Conservation (phyloP, 2,888 invertebrate genomes). For the Philereme vetulata region DNA sequence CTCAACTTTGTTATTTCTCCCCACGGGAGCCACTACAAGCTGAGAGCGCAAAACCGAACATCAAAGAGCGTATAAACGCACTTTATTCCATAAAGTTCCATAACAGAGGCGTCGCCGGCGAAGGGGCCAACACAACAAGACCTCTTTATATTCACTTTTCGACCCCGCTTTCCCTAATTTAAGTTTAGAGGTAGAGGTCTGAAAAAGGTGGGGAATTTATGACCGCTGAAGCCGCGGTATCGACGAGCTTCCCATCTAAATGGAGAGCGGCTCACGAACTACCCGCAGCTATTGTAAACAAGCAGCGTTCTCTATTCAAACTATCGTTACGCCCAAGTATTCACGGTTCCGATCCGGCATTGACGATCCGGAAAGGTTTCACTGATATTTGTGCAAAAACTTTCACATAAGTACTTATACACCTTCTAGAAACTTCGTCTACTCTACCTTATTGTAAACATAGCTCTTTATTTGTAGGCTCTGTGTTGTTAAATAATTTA, state of each 20-base stretch:
- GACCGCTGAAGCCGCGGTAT: slow-evolving; percentile 67
- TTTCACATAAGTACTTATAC: slow-evolving; percentile 36
- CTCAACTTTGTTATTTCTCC: slow-evolving; percentile 69
- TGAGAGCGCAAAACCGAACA: slow-evolving; percentile 75
- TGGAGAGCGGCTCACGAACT: slow-evolving; percentile 77
- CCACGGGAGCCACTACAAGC: slow-evolving; percentile 69
- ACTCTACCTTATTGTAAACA: too few species aligned
- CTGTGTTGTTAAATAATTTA: slow-evolving; percentile 9
- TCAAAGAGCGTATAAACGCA: slow-evolving; percentile 78
- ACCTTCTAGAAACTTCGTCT: too few species aligned
- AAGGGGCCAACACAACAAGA: slow-evolving; percentile 61
- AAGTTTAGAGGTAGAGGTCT: slow-evolving; percentile 51
- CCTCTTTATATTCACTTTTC: slow-evolving; percentile 53
- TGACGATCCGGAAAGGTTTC: slow-evolving; percentile 66
- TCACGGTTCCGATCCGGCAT: slow-evolving; percentile 63
- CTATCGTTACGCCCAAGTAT: slow-evolving; percentile 73
- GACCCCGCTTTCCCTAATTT: slow-evolving; percentile 44
- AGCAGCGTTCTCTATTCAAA: slow-evolving; percentile 77
- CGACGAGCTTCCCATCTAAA: slow-evolving; percentile 76
- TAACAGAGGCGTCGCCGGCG: slow-evolving; percentile 65
- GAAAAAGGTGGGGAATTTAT: slow-evolving; percentile 57
- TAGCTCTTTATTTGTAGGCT: background rate
- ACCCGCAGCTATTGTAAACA: slow-evolving; percentile 81
- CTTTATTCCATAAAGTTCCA: slow-evolving; percentile 77
- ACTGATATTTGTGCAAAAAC: slow-evolving; percentile 52